Base-by-base conservation (phyloP, 2,888 invertebrate genomes). In the Drosophila atripex region DNA sequence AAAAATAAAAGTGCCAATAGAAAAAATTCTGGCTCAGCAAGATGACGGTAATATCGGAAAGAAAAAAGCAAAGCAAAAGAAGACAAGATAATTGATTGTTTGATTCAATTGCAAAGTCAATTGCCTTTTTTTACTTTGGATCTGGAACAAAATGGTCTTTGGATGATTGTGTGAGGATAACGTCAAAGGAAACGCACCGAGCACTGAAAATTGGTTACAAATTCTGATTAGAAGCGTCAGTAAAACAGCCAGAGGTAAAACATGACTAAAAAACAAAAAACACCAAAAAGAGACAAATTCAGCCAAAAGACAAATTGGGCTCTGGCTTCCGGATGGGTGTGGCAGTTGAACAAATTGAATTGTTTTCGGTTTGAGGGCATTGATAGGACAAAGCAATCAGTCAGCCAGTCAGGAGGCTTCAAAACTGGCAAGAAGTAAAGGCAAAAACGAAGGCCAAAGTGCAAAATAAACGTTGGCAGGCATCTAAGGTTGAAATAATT, bases 371-470 rank as follows among this genome's bases (percentile, higher is more conserved):
- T 70, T 54, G 64, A 60, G 60, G 54, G 64, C 66, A 66, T 65
- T 59, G 87, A 85, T 80, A 85, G 87, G 85, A 87, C 87, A 82
- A 87, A 87, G 82, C 82, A 87, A 87, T 82, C 87, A 82, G 82
- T 85, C 87, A 43, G 71, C 51, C 75, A 65, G 69, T 32, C 55
- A 38, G 52, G 56, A 55, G 38, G 65, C 57, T 63, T 63, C 43
- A 43, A 47, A 72, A 53, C 72, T 49, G 65, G 65, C 47, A 53
- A 25, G 38, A 53, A 50, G 39, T 68, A 54, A 46, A 51, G 43
- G 52, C 54, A 59, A 41, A 50, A 43, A n/a, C 59, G 41, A 43
- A 61, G 21, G 35, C 25, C 38, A 54, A 28, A 38, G 32, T 47
- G 52, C 32, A 55, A 61, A 43, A 60, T 25, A 66, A 64, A 64